phyloP scores from a whole-genome alignment of 2,888 invertebrate species.

The Poecilus cupreus region DNA sequence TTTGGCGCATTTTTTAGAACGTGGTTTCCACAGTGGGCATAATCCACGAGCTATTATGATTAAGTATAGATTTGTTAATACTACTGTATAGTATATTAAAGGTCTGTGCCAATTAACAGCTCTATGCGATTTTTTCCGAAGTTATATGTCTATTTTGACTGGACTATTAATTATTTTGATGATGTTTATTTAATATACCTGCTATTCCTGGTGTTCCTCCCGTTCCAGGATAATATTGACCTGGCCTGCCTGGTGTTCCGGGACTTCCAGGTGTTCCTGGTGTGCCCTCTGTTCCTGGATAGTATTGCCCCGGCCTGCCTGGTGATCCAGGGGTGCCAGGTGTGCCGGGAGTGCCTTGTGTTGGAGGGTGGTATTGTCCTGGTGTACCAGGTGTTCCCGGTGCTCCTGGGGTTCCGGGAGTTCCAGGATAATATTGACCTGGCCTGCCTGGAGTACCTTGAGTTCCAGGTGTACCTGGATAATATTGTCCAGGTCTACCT shows the following conservation, averaged over 20 bases:
- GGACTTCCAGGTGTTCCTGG: slow-evolving; percentile 48
- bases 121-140: too few relatives aligned
- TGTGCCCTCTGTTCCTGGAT: slow-evolving; percentile 35
- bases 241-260: slow-evolving; percentile 65
- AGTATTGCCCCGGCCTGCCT: slow-evolving; percentile 60
- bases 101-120: too few relatives aligned
- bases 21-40: too few relatives aligned
- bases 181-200: too few relatives aligned
- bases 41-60: too few relatives aligned
- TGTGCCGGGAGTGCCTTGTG: not conserved
- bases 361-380: slow-evolving; percentile 23
- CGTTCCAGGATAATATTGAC: slow-evolving; percentile 67
- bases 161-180: too few relatives aligned
- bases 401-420: slow-evolving; percentile 60
- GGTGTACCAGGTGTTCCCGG: slow-evolving; percentile 55
- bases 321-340: slow-evolving; percentile 47
- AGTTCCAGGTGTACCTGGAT: slow-evolving; percentile 37
- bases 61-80: too few relatives aligned
- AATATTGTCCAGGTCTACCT: not conserved
- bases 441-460: slow-evolving; percentile 17
- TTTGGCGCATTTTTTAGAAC: too few relatives aligned
- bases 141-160: too few relatives aligned
- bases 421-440: too few relatives aligned
- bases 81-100: too few relatives aligned
- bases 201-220: slow-evolving; percentile 75